Percentiles rank a stretch among this genome's conserved stretches.
Evolutionary conservation across 2,888 invertebrate species (phyloP).

Genomic region (Ophraella communa): DNA sequence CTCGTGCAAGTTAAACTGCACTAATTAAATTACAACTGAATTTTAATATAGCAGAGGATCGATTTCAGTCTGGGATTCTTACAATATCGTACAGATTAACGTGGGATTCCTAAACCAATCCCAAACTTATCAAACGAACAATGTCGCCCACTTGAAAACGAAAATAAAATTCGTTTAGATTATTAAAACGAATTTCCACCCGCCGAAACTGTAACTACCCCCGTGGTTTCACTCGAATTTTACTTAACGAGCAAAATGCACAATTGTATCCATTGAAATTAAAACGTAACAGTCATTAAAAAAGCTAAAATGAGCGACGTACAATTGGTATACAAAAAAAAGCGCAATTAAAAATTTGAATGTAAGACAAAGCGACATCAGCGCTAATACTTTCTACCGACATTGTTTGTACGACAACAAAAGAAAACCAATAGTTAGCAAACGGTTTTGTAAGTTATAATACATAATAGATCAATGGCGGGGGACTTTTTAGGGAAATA

Average conservation of each 20-base stretch:
- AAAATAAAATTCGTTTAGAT: background rate
- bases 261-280: constrained; percentile 44
- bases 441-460: constrained; percentile 5
- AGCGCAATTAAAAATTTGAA: constrained; percentile 51
- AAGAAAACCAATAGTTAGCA: constrained; percentile 23
- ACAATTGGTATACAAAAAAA: constrained; percentile 46
- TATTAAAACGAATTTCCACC: background rate
- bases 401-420: constrained; percentile 39
- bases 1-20: no score
- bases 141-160: background rate
- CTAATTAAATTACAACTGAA: no score
- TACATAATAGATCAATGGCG: background rate
- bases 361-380: constrained; percentile 34
- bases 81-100: no score
- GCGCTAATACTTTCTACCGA: constrained; percentile 27
- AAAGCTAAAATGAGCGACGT: constrained; percentile 43
- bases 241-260: constrained; percentile 28
- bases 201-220: no score
- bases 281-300: constrained; percentile 47
- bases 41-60: no score
- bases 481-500: no score
- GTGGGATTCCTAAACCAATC: no score
- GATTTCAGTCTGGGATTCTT: no score
- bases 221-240: background rate
- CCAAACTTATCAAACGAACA: background rate